Conservation (phyloP, 1,140 invertebrate genomes). For the Formica exsecta region DNA sequence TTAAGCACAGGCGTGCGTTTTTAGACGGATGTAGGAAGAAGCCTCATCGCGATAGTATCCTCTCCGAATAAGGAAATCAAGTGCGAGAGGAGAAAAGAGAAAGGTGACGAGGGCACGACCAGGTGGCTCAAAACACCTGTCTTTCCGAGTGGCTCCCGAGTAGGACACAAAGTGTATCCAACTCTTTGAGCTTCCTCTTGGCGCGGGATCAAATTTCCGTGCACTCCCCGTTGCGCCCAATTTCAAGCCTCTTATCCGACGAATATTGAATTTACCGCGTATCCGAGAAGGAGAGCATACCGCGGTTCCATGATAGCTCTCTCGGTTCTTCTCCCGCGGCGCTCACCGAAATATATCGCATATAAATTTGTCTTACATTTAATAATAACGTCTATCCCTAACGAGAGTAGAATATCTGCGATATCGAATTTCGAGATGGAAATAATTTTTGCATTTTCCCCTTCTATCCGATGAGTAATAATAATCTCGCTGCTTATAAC, state of each 20-base stretch:
- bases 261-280: constrained; percentile 18
- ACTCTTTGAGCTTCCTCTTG: constrained; percentile 50
- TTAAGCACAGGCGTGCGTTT: neutral
- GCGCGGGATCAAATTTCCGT: constrained; percentile 56
- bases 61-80: constrained; percentile 70
- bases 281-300: neutral
- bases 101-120: constrained; percentile 52
- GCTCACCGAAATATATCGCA: neutral
- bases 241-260: constrained; percentile 43
- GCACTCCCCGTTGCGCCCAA: constrained; percentile 38
- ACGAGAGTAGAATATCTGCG: neutral
- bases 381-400: neutral
- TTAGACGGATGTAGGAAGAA: constrained; percentile 54
- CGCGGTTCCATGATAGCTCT: neutral
- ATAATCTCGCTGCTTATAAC: constrained; percentile 46
- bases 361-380: neutral
- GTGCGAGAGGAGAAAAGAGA: constrained; percentile 60
- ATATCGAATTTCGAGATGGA: neutral
- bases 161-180: constrained; percentile 67
- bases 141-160: constrained; percentile 59
- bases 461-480: neutral
- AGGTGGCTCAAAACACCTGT: constrained; percentile 76
- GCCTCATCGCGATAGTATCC: constrained; percentile 44
- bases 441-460: neutral
- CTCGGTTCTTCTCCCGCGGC: neutral